Percentiles rank a stretch among this genome's conserved stretches.
These are phyloP conservation scores for Discoglossus pictus DNA, from an alignment of 2,797 vertebrate genomes.

Conservation along the genomic window DNA sequence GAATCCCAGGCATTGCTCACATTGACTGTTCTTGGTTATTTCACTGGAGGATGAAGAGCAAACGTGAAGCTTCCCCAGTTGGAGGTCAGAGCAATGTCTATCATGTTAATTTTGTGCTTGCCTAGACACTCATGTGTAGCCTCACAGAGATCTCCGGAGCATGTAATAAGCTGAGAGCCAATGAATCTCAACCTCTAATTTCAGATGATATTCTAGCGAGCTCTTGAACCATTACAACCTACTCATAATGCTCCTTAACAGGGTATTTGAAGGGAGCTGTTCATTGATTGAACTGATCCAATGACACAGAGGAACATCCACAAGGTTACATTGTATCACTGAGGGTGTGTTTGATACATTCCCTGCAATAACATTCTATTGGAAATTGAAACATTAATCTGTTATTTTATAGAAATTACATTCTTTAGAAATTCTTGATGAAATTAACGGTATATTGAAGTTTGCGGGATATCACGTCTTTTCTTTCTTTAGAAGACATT, in stretches of 20 bases:
- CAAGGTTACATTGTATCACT: slow-evolving; percentile 36
- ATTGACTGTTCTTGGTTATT: slow-evolving; percentile 10
- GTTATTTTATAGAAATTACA: too few species aligned
- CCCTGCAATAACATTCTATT: too few species aligned
- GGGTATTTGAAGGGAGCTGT: slow-evolving; percentile 44
- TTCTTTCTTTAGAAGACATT: too few species aligned
- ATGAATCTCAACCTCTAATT: slow-evolving; percentile 38
- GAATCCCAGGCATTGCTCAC: background rate
- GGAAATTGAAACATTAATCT: too few species aligned
- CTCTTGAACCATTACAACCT: slow-evolving; percentile 24
- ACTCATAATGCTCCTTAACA: slow-evolving; percentile 40
- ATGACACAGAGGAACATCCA: slow-evolving; percentile 30
- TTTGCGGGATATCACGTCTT: too few species aligned
- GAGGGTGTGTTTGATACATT: background rate
- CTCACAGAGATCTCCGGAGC: slow-evolving; percentile 51
- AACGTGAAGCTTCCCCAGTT: slow-evolving; percentile 27
- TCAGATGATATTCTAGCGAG: slow-evolving; percentile 47
- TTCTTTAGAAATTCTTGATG: too few species aligned
- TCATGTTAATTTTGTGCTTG: slow-evolving; percentile 39
- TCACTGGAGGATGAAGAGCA: slow-evolving; percentile 10
- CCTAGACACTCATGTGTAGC: slow-evolving; percentile 25
- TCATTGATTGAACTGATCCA: slow-evolving; percentile 36
- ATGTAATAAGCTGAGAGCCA: slow-evolving; percentile 43
- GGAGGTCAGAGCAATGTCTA: slow-evolving; percentile 43
- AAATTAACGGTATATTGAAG: too few species aligned